phyloP scores from a whole-genome alignment of 2,888 invertebrate genomes.

The Cheilosia vulpina region DNA sequence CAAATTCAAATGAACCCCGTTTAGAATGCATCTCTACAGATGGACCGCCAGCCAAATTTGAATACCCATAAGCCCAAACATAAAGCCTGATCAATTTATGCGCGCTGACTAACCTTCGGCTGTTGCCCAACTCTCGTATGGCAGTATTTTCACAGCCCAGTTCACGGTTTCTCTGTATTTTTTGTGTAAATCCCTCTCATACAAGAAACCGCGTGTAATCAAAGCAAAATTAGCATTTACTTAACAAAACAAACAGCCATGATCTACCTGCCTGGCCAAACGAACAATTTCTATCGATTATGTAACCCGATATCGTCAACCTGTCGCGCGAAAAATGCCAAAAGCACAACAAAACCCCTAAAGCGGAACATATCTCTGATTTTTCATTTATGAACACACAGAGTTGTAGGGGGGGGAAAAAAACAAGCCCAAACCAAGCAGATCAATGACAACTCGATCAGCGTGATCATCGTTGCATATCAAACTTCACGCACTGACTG shows the following conservation, averaged over 20 bases:
- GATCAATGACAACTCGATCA: conserved; percentile 71
- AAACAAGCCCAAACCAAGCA: conserved; percentile 12
- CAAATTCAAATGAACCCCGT: not conserved
- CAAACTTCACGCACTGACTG: conserved; percentile 36
- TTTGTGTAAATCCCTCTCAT: conserved; percentile 17
- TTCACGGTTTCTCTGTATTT: not conserved
- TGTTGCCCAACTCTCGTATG: conserved; percentile 20
- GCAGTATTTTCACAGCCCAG: conserved; percentile 35
- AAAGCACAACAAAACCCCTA: conserved; percentile 9
- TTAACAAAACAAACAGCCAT: conserved; percentile 59
- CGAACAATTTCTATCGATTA: conserved; percentile 56
- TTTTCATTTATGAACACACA: conserved; percentile 26
- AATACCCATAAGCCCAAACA: conserved; percentile 21
- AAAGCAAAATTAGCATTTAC: conserved; percentile 52
- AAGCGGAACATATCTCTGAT: conserved; percentile 59
- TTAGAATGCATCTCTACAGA: not conserved
- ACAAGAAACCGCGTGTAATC: conserved; percentile 33
- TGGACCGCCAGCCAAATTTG: conserved; percentile 8
- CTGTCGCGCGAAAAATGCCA: conserved; percentile 41
- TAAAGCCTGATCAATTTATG: conserved; percentile 41
- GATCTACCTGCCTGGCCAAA: conserved; percentile 35
- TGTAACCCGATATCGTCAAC: conserved; percentile 48
- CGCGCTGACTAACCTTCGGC: conserved; percentile 39
- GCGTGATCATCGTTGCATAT: conserved; percentile 60
- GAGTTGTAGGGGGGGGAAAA: conserved; percentile 27